Conservation (phyloP, 2,888 invertebrate species). For the Augochlorella aurata region DNA sequence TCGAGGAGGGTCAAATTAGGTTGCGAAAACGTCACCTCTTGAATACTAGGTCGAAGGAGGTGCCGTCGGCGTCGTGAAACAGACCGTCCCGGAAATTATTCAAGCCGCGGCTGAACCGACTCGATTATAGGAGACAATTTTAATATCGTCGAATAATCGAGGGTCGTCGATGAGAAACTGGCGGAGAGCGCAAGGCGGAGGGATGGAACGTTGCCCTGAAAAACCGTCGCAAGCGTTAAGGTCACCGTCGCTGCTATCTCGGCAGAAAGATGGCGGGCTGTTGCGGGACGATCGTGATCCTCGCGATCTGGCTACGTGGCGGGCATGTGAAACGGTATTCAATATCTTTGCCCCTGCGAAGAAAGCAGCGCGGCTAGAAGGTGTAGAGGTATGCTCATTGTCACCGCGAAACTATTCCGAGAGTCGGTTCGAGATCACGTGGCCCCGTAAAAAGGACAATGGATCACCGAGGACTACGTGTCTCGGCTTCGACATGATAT, state of each 20-base stretch:
- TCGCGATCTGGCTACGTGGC: constrained; percentile 73
- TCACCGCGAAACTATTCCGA: constrained; percentile 76
- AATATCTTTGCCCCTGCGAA: constrained; percentile 72
- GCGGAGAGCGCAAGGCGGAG: constrained; percentile 11
- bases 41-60: constrained; percentile 30
- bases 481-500: constrained; percentile 50
- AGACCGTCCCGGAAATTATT: constrained; percentile 56
- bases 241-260: constrained; percentile 60
- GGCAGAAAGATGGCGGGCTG: constrained; percentile 40
- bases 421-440: constrained; percentile 73
- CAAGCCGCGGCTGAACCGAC: constrained; percentile 41
- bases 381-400: constrained; percentile 74
- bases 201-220: constrained; percentile 47
- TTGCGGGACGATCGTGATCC: constrained; percentile 52
- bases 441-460: constrained; percentile 64
- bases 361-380: constrained; percentile 25
- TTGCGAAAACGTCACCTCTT: not conserved
- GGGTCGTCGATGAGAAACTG: constrained; percentile 53
- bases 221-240: constrained; percentile 62
- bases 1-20: not conserved
- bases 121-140: constrained; percentile 75
- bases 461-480: constrained; percentile 44
- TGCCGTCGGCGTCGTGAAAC: constrained; percentile 29
- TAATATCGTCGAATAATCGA: constrained; percentile 75
- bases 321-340: constrained; percentile 80